Base-by-base conservation (phyloP, 64 coral and sea anemone species). In the Stichodactyla mertensii region DNA sequence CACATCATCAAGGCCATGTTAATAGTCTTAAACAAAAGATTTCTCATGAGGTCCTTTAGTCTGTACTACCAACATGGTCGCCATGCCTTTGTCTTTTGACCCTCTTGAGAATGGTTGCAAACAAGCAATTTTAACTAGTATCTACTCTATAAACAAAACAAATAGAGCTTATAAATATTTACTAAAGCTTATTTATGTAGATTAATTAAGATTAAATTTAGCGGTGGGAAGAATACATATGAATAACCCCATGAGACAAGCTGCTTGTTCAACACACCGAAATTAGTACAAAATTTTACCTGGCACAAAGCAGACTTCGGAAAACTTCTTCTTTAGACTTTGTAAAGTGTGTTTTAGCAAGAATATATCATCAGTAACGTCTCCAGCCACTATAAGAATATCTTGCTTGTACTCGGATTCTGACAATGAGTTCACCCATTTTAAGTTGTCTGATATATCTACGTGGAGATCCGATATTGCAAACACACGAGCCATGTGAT, bases 381-480 rank as follows among this genome's bases (percentile, higher is more conserved):
- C 93, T 0, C 93, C 93, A 45, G 93, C 93, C 3, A 95, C 57
- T 45, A 95, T 95, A 27, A 95, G 87, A 14, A 88, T 84, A 51
- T 92, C 93, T 66, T 87, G 77, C 31, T 60, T 81, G 55, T 84
- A 95, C 18, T 82, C 31, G 26, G 52, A 52, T 6, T 14, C 67
- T 9, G 87, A 92, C 55, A 89, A 89, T 55, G 77, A 84, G 1
- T 89, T 84, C 6, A 95, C 87, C 87, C 91, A 86, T 18, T 87
- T 57, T 56, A 79, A 87, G 77, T 95, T 95, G 24, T 92, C 83
- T 28, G 18, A 36, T 23, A 92, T 79, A 85, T 95, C 93, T 15
- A 95, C 90, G 66, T 95, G 93, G 26, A 95, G 81, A 77, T 95
- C 93, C 5, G 93, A 95, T 86, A 95, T 92, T 19, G 93, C 87